phyloP scores from a whole-genome alignment of 2,888 invertebrate species.

The Caenorhabditis sp. region DNA sequence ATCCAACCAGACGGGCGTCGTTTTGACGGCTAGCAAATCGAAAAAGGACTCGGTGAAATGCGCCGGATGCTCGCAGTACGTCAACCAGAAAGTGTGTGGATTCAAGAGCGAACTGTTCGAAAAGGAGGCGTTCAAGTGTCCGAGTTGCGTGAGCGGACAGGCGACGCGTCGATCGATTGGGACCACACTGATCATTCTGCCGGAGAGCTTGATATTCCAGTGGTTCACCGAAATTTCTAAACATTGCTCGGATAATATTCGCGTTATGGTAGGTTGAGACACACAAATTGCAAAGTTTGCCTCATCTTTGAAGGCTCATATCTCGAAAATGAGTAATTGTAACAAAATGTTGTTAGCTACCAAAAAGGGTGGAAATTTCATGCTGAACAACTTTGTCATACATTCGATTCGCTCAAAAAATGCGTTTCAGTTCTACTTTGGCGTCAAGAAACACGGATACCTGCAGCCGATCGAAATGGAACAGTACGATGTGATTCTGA shows the following conservation, averaged over 20 bases:
- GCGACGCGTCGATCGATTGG: not conserved
- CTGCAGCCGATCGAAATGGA: constrained; percentile 81
- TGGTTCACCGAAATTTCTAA: constrained; percentile 84
- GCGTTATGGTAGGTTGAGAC: constrained; percentile 55
- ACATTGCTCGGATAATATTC: constrained; percentile 68
- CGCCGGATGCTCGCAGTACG: not conserved
- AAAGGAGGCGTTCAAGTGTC: constrained; percentile 20
- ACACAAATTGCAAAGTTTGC: not conserved
- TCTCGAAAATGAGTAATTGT: no score
- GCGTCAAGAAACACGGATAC: constrained; percentile 61
- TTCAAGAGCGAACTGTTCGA: constrained; percentile 17
- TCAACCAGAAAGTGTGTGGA: constrained; percentile 8
- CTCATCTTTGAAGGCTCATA: no score
- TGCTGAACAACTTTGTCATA: no score
- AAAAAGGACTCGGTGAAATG: not conserved
- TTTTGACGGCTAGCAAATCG: no score
- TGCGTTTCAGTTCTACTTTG: constrained; percentile 60
- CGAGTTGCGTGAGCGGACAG: constrained; percentile 12
- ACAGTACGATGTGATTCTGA: constrained; percentile 85
- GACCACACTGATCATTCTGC: constrained; percentile 86
- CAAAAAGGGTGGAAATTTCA: no score
- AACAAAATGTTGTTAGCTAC: no score
- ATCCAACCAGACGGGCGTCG: no score
- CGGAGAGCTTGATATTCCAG: constrained; percentile 84
- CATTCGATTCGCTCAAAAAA: no score